phyloP scores from a whole-genome alignment of 2,113 vertebrate species.

The Podarcis raffonei region DNA sequence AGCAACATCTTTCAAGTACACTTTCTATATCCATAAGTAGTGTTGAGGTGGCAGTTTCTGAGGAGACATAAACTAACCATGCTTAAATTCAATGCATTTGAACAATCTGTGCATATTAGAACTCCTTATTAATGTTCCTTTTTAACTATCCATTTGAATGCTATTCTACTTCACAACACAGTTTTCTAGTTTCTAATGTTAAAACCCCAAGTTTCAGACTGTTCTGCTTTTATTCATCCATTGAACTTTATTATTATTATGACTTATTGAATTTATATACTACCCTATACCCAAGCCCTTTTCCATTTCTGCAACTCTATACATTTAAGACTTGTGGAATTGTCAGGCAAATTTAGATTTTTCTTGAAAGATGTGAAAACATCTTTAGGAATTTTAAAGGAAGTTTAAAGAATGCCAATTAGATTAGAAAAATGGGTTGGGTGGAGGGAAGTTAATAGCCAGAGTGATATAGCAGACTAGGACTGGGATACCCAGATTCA shows the following conservation, averaged over 20 bases:
- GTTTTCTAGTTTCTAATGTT: not conserved
- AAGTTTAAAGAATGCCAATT: not conserved
- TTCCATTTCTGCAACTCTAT: too few species aligned
- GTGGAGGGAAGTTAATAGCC: not conserved
- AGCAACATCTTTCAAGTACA: not conserved
- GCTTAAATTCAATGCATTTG: not conserved
- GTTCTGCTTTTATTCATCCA: too few species aligned
- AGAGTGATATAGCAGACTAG: not conserved
- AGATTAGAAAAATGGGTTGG: not conserved
- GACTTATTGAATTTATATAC: too few species aligned
- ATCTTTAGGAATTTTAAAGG: not conserved
- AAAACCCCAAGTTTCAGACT: not conserved
- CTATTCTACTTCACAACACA: not conserved
- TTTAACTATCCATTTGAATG: slow-evolving; percentile 17
- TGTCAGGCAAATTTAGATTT: not conserved
- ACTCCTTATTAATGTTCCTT: not conserved
- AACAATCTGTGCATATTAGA: not conserved
- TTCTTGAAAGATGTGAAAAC: not conserved
- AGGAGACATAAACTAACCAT: not conserved
- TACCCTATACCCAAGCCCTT: too few species aligned
- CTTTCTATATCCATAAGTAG: slow-evolving; percentile 18
- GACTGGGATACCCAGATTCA: not conserved
- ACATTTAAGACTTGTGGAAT: not conserved
- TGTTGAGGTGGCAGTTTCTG: slow-evolving; percentile 36
- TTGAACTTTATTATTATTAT: too few species aligned